Conservation (phyloP, 2,113 vertebrate genomes). For the Gracilinanus agilis region DNA sequence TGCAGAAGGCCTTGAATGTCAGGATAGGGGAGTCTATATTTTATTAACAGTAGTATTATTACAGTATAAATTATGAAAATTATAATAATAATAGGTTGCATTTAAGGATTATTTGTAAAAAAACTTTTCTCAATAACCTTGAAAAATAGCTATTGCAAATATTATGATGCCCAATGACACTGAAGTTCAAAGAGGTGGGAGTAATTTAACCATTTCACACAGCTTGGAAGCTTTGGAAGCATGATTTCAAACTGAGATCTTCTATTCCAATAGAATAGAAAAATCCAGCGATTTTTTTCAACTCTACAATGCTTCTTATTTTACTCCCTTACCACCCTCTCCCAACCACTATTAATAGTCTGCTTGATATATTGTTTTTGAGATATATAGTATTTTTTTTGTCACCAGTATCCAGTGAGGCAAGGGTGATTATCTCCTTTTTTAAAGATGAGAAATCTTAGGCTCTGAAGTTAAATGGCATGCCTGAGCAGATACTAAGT, state of each 20-base stretch:
- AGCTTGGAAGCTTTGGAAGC: neutral
- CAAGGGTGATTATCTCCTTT: neutral
- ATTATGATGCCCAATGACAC: neutral
- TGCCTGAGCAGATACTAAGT: neutral
- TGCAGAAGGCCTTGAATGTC: too few species aligned
- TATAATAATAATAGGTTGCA: neutral
- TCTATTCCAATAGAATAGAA: neutral
- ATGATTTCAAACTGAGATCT: neutral
- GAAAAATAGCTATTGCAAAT: neutral
- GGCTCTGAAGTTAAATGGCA: neutral
- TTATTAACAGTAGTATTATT: too few species aligned
- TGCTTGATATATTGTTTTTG: neutral
- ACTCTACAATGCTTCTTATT: neutral
- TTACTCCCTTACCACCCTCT: neutral
- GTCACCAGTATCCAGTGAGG: neutral
- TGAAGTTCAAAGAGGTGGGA: conserved; percentile 22
- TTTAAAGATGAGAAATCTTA: neutral
- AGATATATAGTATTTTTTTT: neutral
- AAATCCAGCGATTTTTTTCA: neutral
- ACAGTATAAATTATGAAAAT: too few species aligned
- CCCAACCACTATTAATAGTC: neutral
- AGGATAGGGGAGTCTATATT: neutral
- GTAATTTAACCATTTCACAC: conserved; percentile 35
- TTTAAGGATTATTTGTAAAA: neutral
- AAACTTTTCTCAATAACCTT: neutral